Evolutionary conservation across 2,888 invertebrate species (phyloP).

Genomic region (Eucriotettix oculatus): DNA sequence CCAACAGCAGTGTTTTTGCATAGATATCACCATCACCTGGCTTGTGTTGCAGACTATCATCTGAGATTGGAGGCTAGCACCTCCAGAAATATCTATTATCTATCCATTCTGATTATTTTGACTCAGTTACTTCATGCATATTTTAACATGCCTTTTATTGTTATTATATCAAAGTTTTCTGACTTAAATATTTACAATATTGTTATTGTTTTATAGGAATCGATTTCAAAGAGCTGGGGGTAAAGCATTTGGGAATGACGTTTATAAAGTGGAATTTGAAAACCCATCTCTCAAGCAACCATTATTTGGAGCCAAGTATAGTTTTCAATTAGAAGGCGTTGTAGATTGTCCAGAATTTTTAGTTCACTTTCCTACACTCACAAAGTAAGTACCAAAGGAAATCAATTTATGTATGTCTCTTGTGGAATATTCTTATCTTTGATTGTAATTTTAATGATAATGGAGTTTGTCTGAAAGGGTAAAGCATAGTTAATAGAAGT

Average conservation of each 20-base stretch:
- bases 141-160: too few species aligned
- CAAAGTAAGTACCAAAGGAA: slow-evolving; percentile 24
- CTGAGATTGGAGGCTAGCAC: too few species aligned
- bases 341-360: slow-evolving; percentile 98
- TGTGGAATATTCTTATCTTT: not conserved
- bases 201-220: slow-evolving; percentile 1
- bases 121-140: too few species aligned
- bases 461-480: slow-evolving; percentile 1
- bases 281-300: slow-evolving; percentile 42
- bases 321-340: slow-evolving; percentile 88
- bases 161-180: too few species aligned
- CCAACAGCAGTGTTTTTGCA: too few species aligned
- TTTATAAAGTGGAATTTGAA: slow-evolving; percentile 58
- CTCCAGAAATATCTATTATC: too few species aligned
- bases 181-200: too few species aligned
- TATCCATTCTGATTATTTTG: too few species aligned
- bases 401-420: not conserved
- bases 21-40: too few species aligned
- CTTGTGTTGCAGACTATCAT: too few species aligned
- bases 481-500: not conserved
- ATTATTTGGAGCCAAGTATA: slow-evolving; percentile 89
- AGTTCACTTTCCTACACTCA: slow-evolving; percentile 77
- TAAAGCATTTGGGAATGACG: slow-evolving; percentile 57
- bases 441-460: not conserved
- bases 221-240: slow-evolving; percentile 19